Conservation (phyloP, 2,113 vertebrate species). For the Sander vitreus region DNA sequence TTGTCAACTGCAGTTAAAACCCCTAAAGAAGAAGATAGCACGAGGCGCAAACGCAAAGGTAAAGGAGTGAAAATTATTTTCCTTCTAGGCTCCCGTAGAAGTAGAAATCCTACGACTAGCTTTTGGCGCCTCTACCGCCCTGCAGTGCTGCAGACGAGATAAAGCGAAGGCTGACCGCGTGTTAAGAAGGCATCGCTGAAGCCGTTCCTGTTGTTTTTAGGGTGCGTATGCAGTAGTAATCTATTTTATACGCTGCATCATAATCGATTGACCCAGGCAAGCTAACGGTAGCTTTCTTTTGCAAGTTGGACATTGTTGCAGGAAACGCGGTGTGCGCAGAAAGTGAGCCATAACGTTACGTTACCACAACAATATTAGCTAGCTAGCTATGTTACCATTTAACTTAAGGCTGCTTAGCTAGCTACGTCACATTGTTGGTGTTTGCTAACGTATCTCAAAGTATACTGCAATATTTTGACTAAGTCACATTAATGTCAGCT, state of each 20-base stretch:
- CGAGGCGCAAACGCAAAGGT: background rate
- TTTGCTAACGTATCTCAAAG: background rate
- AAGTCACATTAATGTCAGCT: too few species aligned
- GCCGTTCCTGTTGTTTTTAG: background rate
- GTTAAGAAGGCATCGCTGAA: background rate
- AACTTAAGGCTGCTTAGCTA: background rate
- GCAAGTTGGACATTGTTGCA: background rate
- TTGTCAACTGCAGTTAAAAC: too few species aligned
- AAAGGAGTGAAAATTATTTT: background rate
- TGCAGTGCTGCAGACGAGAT: background rate
- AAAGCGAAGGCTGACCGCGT: slow-evolving; percentile 57
- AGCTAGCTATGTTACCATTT: background rate
- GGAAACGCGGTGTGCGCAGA: background rate
- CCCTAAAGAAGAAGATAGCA: too few species aligned
- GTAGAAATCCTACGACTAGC: slow-evolving; percentile 11
- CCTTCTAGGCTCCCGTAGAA: slow-evolving; percentile 59
- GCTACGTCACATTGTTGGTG: background rate
- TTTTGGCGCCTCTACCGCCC: slow-evolving; percentile 62
- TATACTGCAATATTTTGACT: background rate
- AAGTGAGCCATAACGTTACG: background rate
- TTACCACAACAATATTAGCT: background rate
- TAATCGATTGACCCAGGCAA: background rate
- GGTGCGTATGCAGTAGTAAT: slow-evolving; percentile 25
- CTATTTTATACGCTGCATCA: background rate
- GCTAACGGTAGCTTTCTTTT: slow-evolving; percentile 14